These are phyloP conservation scores for Karalla daura DNA, from an alignment of 2,797 vertebrate species.

Conservation along the genomic window DNA sequence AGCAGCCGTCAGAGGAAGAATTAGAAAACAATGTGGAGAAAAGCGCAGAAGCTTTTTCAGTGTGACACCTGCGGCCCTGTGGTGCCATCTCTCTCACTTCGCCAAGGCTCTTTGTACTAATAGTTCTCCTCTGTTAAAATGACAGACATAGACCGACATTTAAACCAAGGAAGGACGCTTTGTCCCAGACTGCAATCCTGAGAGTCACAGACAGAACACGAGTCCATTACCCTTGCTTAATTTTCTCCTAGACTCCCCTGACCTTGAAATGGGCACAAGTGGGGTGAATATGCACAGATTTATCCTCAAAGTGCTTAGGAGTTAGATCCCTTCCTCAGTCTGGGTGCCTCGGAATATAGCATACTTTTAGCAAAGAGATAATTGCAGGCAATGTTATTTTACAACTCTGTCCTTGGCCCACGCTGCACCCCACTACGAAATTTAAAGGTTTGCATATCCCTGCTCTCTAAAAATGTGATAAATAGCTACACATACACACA, in stretches of 20 bases:
- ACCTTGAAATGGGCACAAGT: neutral
- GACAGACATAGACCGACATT: constrained; percentile 1
- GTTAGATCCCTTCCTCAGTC: neutral
- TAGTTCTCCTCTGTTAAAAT: constrained; percentile 9
- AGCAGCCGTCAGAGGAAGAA: neutral
- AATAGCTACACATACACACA: neutral
- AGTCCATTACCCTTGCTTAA: neutral
- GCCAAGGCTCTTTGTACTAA: neutral
- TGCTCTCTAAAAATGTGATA: too few relatives aligned
- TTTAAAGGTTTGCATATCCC: too few relatives aligned
- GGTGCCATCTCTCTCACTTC: constrained; percentile 5
- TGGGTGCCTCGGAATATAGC: neutral
- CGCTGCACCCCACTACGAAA: neutral
- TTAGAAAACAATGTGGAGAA: neutral
- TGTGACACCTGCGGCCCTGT: neutral
- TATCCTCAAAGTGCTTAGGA: neutral
- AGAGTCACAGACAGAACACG: neutral
- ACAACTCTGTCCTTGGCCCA: too few relatives aligned
- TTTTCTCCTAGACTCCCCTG: neutral
- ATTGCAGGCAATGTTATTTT: too few relatives aligned
- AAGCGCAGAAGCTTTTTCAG: constrained; percentile 5
- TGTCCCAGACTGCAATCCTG: neutral
- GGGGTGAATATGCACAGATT: neutral
- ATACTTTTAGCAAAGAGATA: neutral
- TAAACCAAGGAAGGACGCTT: neutral